phyloP scores from a whole-genome alignment of 2,113 vertebrate species.

The Turnix velox region DNA sequence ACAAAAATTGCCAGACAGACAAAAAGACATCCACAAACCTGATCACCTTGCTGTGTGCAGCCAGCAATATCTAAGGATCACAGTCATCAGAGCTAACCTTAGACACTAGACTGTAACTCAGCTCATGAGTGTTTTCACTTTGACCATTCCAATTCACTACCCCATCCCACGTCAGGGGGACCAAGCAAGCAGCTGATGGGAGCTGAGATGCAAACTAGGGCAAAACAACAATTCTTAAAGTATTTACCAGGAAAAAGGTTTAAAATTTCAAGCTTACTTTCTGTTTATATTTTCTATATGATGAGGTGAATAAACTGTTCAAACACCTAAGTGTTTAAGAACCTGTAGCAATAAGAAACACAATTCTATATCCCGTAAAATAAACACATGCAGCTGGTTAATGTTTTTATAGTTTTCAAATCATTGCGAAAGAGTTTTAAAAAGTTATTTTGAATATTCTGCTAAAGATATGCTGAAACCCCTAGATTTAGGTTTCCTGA shows the following conservation, averaged over 20 bases:
- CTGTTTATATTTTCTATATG: not conserved
- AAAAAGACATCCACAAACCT: not conserved
- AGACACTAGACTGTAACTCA: not conserved
- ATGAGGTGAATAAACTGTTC: not conserved
- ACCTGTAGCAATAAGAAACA: not conserved
- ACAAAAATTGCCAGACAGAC: not conserved
- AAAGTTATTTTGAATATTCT: not conserved
- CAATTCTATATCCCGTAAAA: not conserved
- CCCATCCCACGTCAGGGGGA: fast-evolving
- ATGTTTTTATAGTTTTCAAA: not conserved
- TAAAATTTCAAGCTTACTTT: not conserved
- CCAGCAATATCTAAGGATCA: not conserved
- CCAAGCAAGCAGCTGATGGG: fast-evolving
- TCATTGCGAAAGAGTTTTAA: not conserved
- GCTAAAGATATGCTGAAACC: not conserved
- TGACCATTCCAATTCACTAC: not conserved
- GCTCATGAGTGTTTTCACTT: not conserved
- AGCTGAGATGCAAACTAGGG: not conserved
- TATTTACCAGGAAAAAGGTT: not conserved
- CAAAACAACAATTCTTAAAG: not conserved
- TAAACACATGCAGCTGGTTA: not conserved
- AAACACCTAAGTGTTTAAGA: not conserved
- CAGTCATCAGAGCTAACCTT: fast-evolving
- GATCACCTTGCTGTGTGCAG: not conserved
- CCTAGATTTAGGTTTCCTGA: not conserved